Conservation (phyloP, 2,888 invertebrate species). For the Lampropteryx suffumata region DNA sequence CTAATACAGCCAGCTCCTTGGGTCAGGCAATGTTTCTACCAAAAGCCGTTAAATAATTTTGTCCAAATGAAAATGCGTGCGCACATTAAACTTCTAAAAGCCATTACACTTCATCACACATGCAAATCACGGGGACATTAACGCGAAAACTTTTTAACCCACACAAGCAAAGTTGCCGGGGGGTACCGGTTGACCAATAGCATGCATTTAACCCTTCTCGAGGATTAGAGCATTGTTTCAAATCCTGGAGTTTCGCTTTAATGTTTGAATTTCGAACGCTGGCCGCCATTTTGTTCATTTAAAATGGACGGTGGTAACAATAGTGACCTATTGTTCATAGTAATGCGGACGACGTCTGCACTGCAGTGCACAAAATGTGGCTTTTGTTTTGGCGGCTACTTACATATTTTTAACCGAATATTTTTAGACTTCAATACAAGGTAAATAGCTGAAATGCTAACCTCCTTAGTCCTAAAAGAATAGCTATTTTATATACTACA, state of each 20-base stretch:
- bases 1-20: too few species aligned
- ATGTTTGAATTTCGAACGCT: conserved; percentile 61
- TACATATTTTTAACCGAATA: too few species aligned
- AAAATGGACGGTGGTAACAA: conserved; percentile 79
- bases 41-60: too few species aligned
- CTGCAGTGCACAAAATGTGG: conserved; percentile 52
- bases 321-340: conserved; percentile 72
- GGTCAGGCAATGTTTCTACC: too few species aligned
- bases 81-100: conserved; percentile 2
- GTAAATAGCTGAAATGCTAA: not conserved
- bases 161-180: conserved; percentile 44
- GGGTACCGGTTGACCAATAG: conserved; percentile 77
- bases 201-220: conserved; percentile 77
- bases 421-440: too few species aligned
- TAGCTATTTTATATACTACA: too few species aligned
- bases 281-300: conserved; percentile 80
- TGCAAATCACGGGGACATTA: conserved; percentile 35
- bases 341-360: conserved; percentile 53
- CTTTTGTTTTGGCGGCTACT: conserved; percentile 70
- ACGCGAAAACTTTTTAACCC: conserved; percentile 40
- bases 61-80: not conserved
- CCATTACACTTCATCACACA: conserved; percentile 29
- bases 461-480: too few species aligned
- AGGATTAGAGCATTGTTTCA: conserved; percentile 80
- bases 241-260: conserved; percentile 59